Conservation (phyloP, 2,888 invertebrate genomes). For the Cantharis flavilabris region DNA sequence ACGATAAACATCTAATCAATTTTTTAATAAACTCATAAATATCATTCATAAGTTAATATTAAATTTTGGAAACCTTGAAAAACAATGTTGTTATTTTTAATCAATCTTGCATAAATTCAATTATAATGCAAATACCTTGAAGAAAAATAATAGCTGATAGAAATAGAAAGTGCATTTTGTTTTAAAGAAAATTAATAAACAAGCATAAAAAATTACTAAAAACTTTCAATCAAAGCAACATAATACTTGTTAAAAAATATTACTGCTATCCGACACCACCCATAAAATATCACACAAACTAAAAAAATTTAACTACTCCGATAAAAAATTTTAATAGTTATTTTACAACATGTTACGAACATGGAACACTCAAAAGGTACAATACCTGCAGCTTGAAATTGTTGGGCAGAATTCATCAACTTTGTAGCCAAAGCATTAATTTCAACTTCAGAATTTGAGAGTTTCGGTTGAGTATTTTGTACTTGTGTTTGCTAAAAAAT, state of each 20-base stretch:
- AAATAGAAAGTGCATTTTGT: background rate
- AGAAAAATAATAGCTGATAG: background rate
- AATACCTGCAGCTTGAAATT: slow-evolving; percentile 69
- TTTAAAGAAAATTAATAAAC: background rate
- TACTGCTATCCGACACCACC: background rate
- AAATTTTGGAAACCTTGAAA: too few relatives aligned
- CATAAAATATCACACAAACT: background rate
- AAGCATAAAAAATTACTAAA: background rate
- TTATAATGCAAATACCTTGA: background rate
- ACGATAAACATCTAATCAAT: too few relatives aligned
- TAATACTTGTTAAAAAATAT: background rate
- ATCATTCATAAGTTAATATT: too few relatives aligned
- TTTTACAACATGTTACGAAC: background rate
- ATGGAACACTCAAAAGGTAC: background rate
- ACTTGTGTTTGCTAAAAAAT: slow-evolving; percentile 68
- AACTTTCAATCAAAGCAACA: background rate
- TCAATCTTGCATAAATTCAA: too few relatives aligned
- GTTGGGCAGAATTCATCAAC: slow-evolving; percentile 81
- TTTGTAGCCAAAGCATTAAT: slow-evolving; percentile 80
- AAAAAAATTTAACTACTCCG: background rate
- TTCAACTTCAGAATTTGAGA: slow-evolving; percentile 62
- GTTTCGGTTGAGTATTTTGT: slow-evolving; percentile 52
- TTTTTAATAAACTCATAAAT: too few relatives aligned
- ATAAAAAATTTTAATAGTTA: background rate
- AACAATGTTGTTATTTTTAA: too few relatives aligned